Evolutionary conservation across 2,797 vertebrate genomes (phyloP).

Genomic region (Xerus rutilus): DNA sequence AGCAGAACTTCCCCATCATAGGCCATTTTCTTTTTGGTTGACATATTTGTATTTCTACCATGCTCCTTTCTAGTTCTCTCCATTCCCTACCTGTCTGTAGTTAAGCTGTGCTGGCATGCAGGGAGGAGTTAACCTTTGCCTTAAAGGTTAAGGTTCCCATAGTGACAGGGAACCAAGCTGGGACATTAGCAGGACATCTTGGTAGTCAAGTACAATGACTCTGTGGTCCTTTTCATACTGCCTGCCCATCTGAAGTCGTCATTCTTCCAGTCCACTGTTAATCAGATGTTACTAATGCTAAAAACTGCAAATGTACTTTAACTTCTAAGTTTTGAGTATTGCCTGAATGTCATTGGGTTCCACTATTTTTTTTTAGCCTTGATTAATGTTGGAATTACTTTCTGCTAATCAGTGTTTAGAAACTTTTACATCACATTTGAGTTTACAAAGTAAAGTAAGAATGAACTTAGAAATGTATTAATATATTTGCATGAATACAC

Average conservation of each 20-base stretch:
- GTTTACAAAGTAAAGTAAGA: slow-evolving; percentile 57
- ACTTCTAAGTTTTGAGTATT: neutral
- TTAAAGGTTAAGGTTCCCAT: neutral
- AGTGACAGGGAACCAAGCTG: neutral
- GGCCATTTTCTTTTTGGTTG: neutral
- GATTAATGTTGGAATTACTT: slow-evolving; percentile 46
- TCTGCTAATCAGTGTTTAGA: neutral
- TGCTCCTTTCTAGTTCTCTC: neutral
- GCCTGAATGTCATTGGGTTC: neutral
- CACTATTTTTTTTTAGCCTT: slow-evolving; percentile 42
- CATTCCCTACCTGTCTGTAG: neutral
- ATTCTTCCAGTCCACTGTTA: neutral
- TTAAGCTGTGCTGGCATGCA: neutral
- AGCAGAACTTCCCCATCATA: neutral
- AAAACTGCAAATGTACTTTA: neutral
- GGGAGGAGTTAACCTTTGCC: neutral
- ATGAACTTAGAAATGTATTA: neutral
- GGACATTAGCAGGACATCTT: neutral
- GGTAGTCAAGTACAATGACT: neutral
- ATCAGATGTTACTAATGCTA: slow-evolving; percentile 4
- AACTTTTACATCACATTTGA: slow-evolving; percentile 41
- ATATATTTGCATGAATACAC: neutral
- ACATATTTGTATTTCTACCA: neutral
- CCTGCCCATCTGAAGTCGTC: neutral
- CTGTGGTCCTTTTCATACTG: neutral